Conservation (phyloP, 2,888 invertebrate genomes). For the Harpalus rufipes region DNA sequence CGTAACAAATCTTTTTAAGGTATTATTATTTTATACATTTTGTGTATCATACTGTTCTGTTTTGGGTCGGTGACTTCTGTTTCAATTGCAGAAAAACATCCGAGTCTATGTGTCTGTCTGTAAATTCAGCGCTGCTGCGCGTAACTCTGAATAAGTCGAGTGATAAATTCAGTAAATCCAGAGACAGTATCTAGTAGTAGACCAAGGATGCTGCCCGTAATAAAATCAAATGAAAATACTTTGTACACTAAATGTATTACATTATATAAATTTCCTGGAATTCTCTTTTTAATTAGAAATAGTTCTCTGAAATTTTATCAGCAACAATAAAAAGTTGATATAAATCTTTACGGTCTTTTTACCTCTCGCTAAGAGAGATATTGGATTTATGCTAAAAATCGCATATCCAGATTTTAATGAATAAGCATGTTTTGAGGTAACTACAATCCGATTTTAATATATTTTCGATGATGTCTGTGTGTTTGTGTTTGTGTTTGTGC, state of each 20-base stretch:
- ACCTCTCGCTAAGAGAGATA: too few relatives aligned
- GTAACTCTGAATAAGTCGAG: slow-evolving; percentile 44
- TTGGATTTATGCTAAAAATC: too few relatives aligned
- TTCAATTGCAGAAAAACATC: slow-evolving; percentile 17
- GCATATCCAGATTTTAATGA: too few relatives aligned
- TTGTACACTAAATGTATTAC: slow-evolving; percentile 20
- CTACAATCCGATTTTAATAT: too few relatives aligned
- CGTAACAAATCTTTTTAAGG: background rate
- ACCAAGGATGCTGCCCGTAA: slow-evolving; percentile 5
- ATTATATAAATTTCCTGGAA: slow-evolving; percentile 34
- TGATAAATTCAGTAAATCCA: slow-evolving; percentile 44
- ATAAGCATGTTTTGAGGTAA: too few relatives aligned
- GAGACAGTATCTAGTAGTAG: background rate
- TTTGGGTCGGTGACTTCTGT: slow-evolving; percentile 19
- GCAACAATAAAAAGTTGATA: background rate
- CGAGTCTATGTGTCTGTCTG: background rate
- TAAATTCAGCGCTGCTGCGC: slow-evolving; percentile 15
- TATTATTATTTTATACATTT: background rate
- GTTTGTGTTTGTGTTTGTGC: too few relatives aligned
- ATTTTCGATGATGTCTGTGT: too few relatives aligned
- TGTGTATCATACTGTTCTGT: background rate
- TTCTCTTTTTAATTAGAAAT: slow-evolving; percentile 10
- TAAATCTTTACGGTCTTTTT: slow-evolving; percentile 11
- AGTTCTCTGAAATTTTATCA: background rate
- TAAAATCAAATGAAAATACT: slow-evolving; percentile 52